phyloP scores from a whole-genome alignment of 1,140 invertebrate species.

The Antheraea pernyi region DNA sequence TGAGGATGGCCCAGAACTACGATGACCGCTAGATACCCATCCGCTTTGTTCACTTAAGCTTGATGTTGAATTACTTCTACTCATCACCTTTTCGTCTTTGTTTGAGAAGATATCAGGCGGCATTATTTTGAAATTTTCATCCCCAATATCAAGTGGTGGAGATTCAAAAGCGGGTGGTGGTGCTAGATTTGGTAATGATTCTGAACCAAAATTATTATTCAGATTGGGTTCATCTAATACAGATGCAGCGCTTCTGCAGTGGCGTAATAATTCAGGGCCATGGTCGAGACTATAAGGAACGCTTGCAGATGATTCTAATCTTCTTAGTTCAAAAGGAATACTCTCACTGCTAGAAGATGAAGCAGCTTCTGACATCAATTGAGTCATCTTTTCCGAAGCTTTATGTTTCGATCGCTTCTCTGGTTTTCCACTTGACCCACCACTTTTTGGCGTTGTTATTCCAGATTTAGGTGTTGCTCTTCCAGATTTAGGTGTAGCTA shows the following conservation, averaged over 20 bases:
- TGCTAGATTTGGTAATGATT: slow-evolving; percentile 82
- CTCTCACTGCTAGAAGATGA: slow-evolving; percentile 78
- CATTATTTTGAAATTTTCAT: slow-evolving; percentile 77
- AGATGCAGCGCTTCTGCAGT: slow-evolving; percentile 82
- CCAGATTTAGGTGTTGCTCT: slow-evolving; percentile 66
- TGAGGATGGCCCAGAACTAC: slow-evolving; percentile 80
- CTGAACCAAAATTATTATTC: slow-evolving; percentile 76
- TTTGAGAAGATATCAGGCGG: slow-evolving; percentile 75
- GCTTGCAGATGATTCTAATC: slow-evolving; percentile 80
- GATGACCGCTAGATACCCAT: slow-evolving; percentile 85
- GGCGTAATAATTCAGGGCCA: slow-evolving; percentile 75
- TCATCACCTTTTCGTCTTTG: slow-evolving; percentile 62
- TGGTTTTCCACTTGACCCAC: slow-evolving; percentile 66
- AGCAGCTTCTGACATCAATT: slow-evolving; percentile 75
- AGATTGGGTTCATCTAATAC: slow-evolving; percentile 76
- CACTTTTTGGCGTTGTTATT: slow-evolving; percentile 65
- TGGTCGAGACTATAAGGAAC: slow-evolving; percentile 81
- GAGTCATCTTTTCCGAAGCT: slow-evolving; percentile 75
- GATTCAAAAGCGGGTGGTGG: slow-evolving; percentile 79
- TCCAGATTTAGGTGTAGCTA: slow-evolving; percentile 68
- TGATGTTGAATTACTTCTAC: slow-evolving; percentile 82
- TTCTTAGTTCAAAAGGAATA: slow-evolving; percentile 72
- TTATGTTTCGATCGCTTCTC: slow-evolving; percentile 74
- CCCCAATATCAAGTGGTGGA: slow-evolving; percentile 72
- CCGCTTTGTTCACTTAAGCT: slow-evolving; percentile 88